Conservation (phyloP, 2,113 vertebrate genomes). For the Beaufortia kweichowensis region DNA sequence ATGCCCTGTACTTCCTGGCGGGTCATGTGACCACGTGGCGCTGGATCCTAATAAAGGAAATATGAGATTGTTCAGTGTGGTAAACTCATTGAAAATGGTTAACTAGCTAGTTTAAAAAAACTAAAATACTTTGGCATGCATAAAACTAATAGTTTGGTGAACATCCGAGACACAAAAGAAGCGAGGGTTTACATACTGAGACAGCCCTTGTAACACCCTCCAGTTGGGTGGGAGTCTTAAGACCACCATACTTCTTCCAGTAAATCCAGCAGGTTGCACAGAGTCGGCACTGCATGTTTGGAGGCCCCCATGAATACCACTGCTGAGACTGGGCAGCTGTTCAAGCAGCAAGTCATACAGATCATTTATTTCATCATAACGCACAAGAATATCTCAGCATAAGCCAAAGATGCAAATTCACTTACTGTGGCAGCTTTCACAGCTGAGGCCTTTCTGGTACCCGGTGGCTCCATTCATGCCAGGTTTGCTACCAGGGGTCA, state of each 20-base stretch:
- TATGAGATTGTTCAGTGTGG: background rate
- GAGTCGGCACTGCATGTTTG: slow-evolving; percentile 94
- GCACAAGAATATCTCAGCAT: background rate
- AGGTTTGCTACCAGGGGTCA: slow-evolving; percentile 86
- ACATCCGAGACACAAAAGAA: background rate
- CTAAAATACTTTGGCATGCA: background rate
- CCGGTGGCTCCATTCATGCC: slow-evolving; percentile 87
- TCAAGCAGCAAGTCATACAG: background rate
- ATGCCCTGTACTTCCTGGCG: slow-evolving; percentile 89
- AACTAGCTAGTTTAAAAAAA: background rate
- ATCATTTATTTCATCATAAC: background rate
- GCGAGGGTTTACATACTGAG: slow-evolving; percentile 69
- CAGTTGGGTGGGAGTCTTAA: slow-evolving; percentile 92
- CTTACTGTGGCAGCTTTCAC: slow-evolving; percentile 95
- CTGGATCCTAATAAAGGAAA: slow-evolving; percentile 73
- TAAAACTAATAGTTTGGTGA: background rate
- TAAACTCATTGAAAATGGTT: background rate
- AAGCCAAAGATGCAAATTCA: slow-evolving; percentile 39
- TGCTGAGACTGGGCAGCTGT: slow-evolving; percentile 88
- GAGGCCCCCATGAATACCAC: slow-evolving; percentile 96
- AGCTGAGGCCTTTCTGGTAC: slow-evolving; percentile 90
- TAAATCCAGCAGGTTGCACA: slow-evolving; percentile 97
- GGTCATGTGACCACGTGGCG: slow-evolving; percentile 82
- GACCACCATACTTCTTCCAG: slow-evolving; percentile 94
- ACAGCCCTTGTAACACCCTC: slow-evolving; percentile 84